These are phyloP conservation scores for Mamestra brassicae DNA, from an alignment of 2,888 invertebrate species.

Conservation along the genomic window DNA sequence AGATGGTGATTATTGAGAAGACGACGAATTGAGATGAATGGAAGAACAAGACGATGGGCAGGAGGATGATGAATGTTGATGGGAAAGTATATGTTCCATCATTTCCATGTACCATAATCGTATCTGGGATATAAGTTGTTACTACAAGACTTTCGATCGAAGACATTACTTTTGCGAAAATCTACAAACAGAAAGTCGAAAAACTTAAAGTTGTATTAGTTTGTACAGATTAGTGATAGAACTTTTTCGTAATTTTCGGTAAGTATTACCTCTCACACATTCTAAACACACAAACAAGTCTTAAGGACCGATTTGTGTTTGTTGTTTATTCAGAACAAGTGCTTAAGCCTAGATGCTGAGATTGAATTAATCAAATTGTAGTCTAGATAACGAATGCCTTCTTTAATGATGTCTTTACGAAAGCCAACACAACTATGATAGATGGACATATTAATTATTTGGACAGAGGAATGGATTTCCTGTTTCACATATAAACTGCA, in stretches of 20 bases:
- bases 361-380: slow-evolving; percentile 32
- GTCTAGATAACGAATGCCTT: slow-evolving; percentile 17
- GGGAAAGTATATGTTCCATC: background rate
- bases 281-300: slow-evolving; percentile 14
- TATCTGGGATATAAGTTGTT: background rate
- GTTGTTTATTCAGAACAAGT: slow-evolving; percentile 50
- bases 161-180: background rate
- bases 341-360: slow-evolving; percentile 25
- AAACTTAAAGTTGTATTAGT: slow-evolving; percentile 4
- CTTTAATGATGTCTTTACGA: slow-evolving; percentile 20
- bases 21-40: background rate
- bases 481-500: slow-evolving; percentile 49
- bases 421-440: no score
- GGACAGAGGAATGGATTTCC: slow-evolving; percentile 33
- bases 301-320: slow-evolving; percentile 21
- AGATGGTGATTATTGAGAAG: background rate
- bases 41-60: background rate
- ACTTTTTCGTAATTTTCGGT: slow-evolving; percentile 13
- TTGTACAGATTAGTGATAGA: slow-evolving; percentile 21
- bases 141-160: background rate
- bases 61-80: background rate
- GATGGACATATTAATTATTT: slow-evolving; percentile 9
- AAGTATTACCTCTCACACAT: slow-evolving; percentile 19
- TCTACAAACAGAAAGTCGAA: background rate
- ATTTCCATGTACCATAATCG: background rate